A percentile compares a stretch with the other conserved stretches of the same genome.
These are phyloP conservation scores for Ostrea denselamellosa DNA, from an alignment of 1,140 invertebrate species.

Conservation along the genomic window DNA sequence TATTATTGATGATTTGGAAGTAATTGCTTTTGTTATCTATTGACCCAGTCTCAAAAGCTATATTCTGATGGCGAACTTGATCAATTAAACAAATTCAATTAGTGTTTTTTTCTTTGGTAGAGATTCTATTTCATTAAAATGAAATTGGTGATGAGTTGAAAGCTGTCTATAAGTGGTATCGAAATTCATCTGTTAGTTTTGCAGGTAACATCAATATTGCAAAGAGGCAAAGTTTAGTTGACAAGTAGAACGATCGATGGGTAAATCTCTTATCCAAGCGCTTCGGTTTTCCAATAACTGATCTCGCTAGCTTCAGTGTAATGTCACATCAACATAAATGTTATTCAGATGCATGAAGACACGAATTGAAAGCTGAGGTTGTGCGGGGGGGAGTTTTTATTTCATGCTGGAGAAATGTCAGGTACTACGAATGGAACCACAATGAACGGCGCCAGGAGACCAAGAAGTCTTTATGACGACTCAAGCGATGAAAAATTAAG, in stretches of 20 bases:
- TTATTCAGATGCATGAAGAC: slow-evolving; percentile 21
- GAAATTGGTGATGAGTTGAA: background rate
- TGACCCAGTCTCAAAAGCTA: background rate
- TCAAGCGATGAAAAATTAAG: slow-evolving; percentile 70
- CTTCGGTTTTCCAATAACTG: slow-evolving; percentile 34
- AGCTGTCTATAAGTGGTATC: slow-evolving; percentile 21
- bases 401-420: background rate
- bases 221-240: slow-evolving; percentile 19
- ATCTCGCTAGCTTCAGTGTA: background rate
- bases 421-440: background rate
- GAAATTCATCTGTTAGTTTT: slow-evolving; percentile 20
- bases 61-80: background rate
- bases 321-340: background rate
- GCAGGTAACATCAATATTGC: background rate
- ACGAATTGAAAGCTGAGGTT: background rate
- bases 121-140: background rate
- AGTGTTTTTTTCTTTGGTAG: background rate
- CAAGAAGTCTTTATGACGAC: slow-evolving; percentile 65
- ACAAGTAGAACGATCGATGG: slow-evolving; percentile 12
- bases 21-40: background rate
- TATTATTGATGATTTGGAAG: background rate
- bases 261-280: slow-evolving; percentile 35
- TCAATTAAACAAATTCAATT: background rate
- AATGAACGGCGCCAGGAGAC: slow-evolving; percentile 42
- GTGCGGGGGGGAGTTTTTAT: background rate